Percentiles rank a stretch among this genome's conserved stretches.
Conservation (phyloP, 2,888 invertebrate species). For the Halictus ligatus region DNA sequence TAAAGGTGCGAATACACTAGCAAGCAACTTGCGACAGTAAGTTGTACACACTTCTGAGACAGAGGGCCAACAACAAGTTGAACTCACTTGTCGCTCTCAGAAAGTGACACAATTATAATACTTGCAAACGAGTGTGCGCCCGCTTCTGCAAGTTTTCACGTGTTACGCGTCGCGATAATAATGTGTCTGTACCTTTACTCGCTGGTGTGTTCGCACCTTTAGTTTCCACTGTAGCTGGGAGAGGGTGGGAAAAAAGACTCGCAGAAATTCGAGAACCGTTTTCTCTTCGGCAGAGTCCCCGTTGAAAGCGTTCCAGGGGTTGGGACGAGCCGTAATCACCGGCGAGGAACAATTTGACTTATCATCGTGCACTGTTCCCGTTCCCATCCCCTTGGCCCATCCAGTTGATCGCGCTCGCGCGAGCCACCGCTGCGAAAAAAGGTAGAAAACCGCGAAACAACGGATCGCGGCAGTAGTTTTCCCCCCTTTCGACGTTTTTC, state of each 20-base stretch:
- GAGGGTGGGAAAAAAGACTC: neutral
- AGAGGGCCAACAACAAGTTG: neutral
- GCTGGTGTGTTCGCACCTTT: neutral
- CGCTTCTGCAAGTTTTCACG: neutral
- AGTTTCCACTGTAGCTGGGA: neutral
- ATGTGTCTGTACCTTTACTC: neutral
- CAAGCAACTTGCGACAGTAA: neutral
- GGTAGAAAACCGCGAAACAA: slow-evolving; percentile 65
- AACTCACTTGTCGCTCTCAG: neutral
- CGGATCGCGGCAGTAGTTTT: slow-evolving; percentile 62
- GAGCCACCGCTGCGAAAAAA: slow-evolving; percentile 44
- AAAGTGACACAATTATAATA: neutral
- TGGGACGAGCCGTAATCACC: slow-evolving; percentile 31
- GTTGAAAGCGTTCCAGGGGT: slow-evolving; percentile 42
- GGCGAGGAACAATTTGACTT: slow-evolving; percentile 50
- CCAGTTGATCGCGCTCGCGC: neutral
- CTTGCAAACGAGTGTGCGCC: neutral
- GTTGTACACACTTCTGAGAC: neutral
- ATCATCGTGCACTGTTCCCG: slow-evolving; percentile 34
- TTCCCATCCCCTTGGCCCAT: slow-evolving; percentile 13
- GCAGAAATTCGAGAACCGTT: neutral
- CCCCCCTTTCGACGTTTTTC: slow-evolving; percentile 66
- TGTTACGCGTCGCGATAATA: no score
- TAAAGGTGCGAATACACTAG: neutral
- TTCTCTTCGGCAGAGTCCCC: neutral